Evolutionary conservation across 23 tunicate genomes (phyloP), one percentile per base, ranked within the genome.

Genomic region (Styela plicata): DNA sequence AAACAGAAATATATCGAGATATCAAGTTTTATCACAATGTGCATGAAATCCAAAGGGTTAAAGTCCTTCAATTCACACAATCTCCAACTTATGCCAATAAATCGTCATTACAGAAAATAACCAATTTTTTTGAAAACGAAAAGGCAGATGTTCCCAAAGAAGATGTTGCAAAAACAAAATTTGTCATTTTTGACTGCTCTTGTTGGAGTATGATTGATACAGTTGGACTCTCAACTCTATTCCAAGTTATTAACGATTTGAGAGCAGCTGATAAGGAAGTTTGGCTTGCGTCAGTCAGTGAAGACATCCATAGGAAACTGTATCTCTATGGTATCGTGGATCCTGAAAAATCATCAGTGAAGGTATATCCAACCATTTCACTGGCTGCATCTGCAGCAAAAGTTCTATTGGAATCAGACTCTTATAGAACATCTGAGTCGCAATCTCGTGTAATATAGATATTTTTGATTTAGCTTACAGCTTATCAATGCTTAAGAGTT

Each of bases 41-140:
- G 0, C 69, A 64, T 28, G 97, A 83, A 74, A 66, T 83, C 2
- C 77, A 71, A 16, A 88, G 97, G 32, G 64, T 92, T 2, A 87
- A 80, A 44, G 79, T 92, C 33, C 68, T 92, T 2, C 74, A 83
- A 27, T 87, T 87, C 1, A 71, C 91, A 3, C 88, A 92, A 78
- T 86, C 97, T 68, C 97, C 97, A 35, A 87, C 83, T 33, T 92
- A 87, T 74, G 97, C 95, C 34, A 92, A 92, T 70, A 84, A 83
- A 36, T 86, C 74, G 1, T 65, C 80, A 3, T 63, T 92, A 13
- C 85, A 87, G 67, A 66, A 66, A 66, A 26, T 66, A 26, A 66
- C 17, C 16, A 68, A 77, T 24, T 27, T 86, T 16, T n/a, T 74
- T 31, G 61, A 37, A 0, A 83, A 86, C 22, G 57, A 44, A 5